phyloP scores from a whole-genome alignment of 2,797 vertebrate genomes.

The Delichon dasypus region DNA sequence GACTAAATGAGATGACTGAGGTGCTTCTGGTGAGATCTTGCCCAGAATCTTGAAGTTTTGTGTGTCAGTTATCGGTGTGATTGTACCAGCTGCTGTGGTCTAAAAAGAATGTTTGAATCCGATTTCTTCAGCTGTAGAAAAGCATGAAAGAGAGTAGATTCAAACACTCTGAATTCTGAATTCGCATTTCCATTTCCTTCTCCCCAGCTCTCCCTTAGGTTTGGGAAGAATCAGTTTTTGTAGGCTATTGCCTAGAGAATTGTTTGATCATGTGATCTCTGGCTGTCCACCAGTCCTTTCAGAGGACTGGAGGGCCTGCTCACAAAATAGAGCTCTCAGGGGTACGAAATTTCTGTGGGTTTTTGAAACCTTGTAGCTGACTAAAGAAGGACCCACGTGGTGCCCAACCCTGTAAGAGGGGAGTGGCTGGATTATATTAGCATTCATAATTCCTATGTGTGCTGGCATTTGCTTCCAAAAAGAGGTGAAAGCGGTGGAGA shows the following conservation, averaged over 20 bases:
- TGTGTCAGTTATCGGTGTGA: not conserved
- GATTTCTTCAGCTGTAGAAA: not conserved
- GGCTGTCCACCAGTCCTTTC: not conserved
- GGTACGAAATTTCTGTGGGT: not conserved
- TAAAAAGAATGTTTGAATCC: not conserved
- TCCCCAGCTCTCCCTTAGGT: not conserved
- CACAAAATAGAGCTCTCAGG: not conserved
- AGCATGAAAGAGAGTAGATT: not conserved
- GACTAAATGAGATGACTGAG: not conserved
- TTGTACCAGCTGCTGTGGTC: not conserved
- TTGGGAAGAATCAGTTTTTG: not conserved
- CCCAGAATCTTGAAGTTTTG: not conserved
- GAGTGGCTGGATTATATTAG: not conserved
- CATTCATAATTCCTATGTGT: accelerated
- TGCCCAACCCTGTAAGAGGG: accelerated
- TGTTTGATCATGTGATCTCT: not conserved
- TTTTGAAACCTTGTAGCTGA: not conserved
- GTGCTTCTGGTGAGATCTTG: not conserved
- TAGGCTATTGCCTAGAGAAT: not conserved
- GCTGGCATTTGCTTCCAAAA: not conserved
- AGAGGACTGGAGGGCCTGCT: not conserved
- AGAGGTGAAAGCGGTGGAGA: not conserved
- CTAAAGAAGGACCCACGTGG: not conserved
- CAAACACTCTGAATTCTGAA: not conserved
- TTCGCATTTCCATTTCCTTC: not conserved